phyloP scores from a whole-genome alignment of 2,113 vertebrate genomes.

The Cephalopterus ornatus region DNA sequence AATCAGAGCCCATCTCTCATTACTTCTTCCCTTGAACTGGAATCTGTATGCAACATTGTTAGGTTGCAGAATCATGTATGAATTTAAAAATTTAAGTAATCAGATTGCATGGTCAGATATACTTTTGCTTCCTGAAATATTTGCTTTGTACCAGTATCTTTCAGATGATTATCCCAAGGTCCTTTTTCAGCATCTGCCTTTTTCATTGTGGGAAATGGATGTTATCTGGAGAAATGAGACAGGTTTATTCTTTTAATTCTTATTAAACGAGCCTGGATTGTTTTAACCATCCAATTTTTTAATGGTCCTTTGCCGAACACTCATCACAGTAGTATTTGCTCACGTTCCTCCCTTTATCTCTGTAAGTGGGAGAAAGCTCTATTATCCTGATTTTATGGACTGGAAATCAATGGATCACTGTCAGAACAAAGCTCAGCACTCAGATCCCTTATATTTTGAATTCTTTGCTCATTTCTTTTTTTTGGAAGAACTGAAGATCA shows the following conservation, averaged over 20 bases:
- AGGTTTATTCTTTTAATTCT: not conserved
- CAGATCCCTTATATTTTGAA: not conserved
- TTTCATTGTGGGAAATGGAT: not conserved
- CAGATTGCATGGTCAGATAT: not conserved
- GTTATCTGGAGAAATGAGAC: not conserved
- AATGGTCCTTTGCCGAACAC: not conserved
- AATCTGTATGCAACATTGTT: not conserved
- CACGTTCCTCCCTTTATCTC: not conserved
- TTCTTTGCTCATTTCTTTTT: not conserved
- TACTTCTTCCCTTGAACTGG: not conserved
- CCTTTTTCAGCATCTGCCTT: not conserved
- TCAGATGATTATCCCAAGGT: not conserved
- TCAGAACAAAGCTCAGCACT: not conserved
- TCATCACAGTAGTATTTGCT: not conserved
- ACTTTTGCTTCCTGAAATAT: not conserved
- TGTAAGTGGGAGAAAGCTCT: not conserved
- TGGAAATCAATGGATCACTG: slow-evolving; percentile 28
- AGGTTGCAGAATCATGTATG: not conserved
- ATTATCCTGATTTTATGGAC: not conserved
- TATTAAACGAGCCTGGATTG: not conserved
- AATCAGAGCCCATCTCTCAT: not conserved
- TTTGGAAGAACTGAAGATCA: not conserved
- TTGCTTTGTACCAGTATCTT: not conserved
- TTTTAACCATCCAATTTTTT: not conserved
- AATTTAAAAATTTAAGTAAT: not conserved